phyloP scores from a whole-genome alignment of 1,140 invertebrate species.

The Zaprionus ghesquierei region DNA sequence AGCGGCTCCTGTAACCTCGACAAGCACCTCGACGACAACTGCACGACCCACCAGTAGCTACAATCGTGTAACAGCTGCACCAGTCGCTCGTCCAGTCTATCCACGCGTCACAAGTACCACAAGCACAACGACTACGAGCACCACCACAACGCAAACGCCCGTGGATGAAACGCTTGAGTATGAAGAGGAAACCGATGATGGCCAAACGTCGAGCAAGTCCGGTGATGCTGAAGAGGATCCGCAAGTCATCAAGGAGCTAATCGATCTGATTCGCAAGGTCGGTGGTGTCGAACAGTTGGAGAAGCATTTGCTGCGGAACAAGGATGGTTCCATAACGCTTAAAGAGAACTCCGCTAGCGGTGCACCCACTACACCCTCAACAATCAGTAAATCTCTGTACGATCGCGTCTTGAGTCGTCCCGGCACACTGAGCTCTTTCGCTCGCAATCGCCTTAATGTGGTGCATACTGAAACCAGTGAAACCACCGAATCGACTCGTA shows the following conservation, averaged over 20 bases:
- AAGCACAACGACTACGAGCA: slow-evolving; percentile 76
- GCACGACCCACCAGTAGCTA: slow-evolving; percentile 45
- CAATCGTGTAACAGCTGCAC: slow-evolving; percentile 66
- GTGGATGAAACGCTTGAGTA: slow-evolving; percentile 86
- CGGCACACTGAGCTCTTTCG: slow-evolving; percentile 55
- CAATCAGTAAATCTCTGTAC: slow-evolving; percentile 88
- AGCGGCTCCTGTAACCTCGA: slow-evolving; percentile 83
- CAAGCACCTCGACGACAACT: slow-evolving; percentile 74
- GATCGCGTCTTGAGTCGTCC: slow-evolving; percentile 87
- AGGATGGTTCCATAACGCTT: slow-evolving; percentile 73
- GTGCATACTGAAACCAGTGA: neutral
- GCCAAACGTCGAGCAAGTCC: slow-evolving; percentile 67
- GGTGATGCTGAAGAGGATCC: slow-evolving; percentile 88
- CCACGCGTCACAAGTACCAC: slow-evolving; percentile 82
- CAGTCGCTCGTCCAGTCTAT: slow-evolving; percentile 51
- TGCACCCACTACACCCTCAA: slow-evolving; percentile 82
- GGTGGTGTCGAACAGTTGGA: slow-evolving; percentile 92
- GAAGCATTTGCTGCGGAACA: slow-evolving; percentile 87
- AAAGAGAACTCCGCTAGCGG: slow-evolving; percentile 55
- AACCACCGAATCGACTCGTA: slow-evolving; percentile 9
- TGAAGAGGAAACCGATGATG: slow-evolving; percentile 86
- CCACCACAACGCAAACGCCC: slow-evolving; percentile 71
- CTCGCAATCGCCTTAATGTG: slow-evolving; percentile 54
- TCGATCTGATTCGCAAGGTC: slow-evolving; percentile 92
- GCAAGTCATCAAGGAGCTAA: slow-evolving; percentile 91